Evolutionary conservation across 2,113 vertebrate species (phyloP).

Genomic region (Sylvilagus bachmani): DNA sequence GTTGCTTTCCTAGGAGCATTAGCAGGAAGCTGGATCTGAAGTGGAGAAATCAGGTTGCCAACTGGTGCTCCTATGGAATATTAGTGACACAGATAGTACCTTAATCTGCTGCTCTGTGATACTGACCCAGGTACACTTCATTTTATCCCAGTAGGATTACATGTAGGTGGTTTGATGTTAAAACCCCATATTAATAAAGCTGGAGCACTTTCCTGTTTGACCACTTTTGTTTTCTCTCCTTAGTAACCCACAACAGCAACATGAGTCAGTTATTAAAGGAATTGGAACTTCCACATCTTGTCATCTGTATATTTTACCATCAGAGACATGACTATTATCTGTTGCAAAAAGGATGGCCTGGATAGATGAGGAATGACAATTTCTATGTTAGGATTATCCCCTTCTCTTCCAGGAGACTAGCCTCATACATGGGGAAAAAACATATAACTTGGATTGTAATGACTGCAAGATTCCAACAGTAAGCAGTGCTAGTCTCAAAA

Average conservation of each 20-base stretch:
- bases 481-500: slow-evolving; percentile 28
- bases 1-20: too few species aligned
- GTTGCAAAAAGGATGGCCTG: slow-evolving; percentile 17
- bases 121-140: too few species aligned
- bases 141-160: slow-evolving; percentile 4
- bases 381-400: background rate
- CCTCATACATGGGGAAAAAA: slow-evolving; percentile 19
- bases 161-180: slow-evolving; percentile 28
- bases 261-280: slow-evolving; percentile 52
- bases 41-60: too few species aligned
- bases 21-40: too few species aligned
- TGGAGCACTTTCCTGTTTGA: background rate
- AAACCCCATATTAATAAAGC: slow-evolving; percentile 49
- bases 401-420: slow-evolving; percentile 23
- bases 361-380: slow-evolving; percentile 46
- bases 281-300: slow-evolving; percentile 27
- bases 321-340: slow-evolving; percentile 27
- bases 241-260: background rate
- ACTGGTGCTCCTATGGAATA: too few species aligned
- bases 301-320: slow-evolving; percentile 55
- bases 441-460: slow-evolving; percentile 30
- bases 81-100: too few species aligned
- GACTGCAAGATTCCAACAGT: slow-evolving; percentile 22
- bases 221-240: background rate
- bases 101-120: too few species aligned